Base-by-base conservation (phyloP, 2,113 vertebrate species). In the Podilymbus podiceps region DNA sequence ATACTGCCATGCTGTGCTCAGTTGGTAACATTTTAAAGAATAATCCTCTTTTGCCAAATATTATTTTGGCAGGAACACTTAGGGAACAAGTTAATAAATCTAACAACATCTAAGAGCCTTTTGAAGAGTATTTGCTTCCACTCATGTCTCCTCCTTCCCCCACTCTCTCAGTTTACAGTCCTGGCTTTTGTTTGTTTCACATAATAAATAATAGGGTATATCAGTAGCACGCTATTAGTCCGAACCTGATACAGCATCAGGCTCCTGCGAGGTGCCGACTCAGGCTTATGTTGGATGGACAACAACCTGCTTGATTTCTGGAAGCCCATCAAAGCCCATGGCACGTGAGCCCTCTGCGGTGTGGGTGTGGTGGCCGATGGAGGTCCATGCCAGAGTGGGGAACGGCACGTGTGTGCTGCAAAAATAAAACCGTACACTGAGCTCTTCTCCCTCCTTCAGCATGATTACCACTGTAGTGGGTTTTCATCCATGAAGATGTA, bases 21-120 rank as follows among this genome's bases (percentile, higher is more conserved):
- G 38, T 80, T 23, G n/a, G 31, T 47, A 55, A 59, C 72, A 17
- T 80, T 77, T 77, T 38, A 50, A 90, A 77, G 74, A 60, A 66
- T 46, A 77, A 72, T 53, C 46, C 5, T 62, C n/a, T 88, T 83
- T 49, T 83, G 74, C 53, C 69, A 95, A 91, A 55, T 42, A 38
- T 56, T 91, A 88, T 88, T 80, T 95, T 95, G 82, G 59, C 78
- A 86, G 55, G 30, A 87, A 90, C 93, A 67, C 71, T 50, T 50
- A 91, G 40, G 62, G 30, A 85, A 63, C 28, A 83, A 55, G 23
- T 52, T 88, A 91, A 79, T 91, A 91, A 93, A 93, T 88, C 67
- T 59, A 55, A 42, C 59, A 49, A 50, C 38, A 67, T 85, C 91
- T 93, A 82, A 83, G 67, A 83, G 55, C 25, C 71, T 90, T 96